A percentile compares a stretch with the other conserved stretches of the same genome.
Conservation (phyloP, 2,113 vertebrate species). For the Ochotona princeps region DNA sequence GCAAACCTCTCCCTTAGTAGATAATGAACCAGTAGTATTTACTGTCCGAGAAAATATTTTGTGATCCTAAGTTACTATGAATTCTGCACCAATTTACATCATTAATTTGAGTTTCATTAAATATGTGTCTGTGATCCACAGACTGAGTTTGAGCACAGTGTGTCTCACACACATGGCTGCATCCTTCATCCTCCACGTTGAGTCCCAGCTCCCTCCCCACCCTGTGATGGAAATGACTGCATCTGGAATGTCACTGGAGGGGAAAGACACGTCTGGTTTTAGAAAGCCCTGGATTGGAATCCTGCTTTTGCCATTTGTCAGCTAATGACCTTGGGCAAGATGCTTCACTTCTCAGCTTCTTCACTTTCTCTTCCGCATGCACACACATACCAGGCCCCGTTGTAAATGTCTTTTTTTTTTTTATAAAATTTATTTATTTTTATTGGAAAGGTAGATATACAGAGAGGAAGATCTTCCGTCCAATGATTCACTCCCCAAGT, state of each 20-base stretch:
- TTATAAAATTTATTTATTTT: no score
- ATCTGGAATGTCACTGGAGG: accelerated
- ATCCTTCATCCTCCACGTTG: no score
- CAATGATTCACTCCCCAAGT: no score
- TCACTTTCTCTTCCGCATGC: not conserved
- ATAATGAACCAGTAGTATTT: not conserved
- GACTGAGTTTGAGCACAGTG: not conserved
- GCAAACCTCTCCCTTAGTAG: not conserved
- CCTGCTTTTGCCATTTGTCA: not conserved
- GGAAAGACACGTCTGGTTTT: not conserved
- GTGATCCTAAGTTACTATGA: not conserved
- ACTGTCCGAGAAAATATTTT: not conserved
- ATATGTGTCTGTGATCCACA: accelerated
- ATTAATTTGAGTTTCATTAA: not conserved
- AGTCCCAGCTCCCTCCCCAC: no score
- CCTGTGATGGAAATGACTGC: no score
- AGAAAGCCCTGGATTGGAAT: not conserved
- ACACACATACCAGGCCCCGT: accelerated
- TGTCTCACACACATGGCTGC: not conserved
- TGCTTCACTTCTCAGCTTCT: not conserved
- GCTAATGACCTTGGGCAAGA: not conserved
- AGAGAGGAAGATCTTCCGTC: no score
- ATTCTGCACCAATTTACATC: not conserved
- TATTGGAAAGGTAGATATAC: no score
- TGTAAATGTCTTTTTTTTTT: not conserved